phyloP scores from a whole-genome alignment of 2,888 invertebrate species.

The Tanytarsus gracilentus region DNA sequence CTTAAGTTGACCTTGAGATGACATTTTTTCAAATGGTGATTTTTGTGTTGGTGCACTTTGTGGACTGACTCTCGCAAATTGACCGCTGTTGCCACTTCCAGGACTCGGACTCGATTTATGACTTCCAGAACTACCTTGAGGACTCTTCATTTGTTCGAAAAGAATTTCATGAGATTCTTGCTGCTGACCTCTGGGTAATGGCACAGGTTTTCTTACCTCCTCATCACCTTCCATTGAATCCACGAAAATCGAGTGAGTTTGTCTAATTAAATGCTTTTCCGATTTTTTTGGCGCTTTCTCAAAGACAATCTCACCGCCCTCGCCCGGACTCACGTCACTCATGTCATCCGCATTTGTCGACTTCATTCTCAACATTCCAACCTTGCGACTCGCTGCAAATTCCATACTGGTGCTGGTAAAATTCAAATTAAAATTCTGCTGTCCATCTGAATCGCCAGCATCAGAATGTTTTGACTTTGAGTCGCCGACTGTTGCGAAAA shows the following conservation, averaged over 20 bases:
- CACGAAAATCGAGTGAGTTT: slow-evolving; percentile 61
- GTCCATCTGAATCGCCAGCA: slow-evolving; percentile 15
- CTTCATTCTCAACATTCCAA: slow-evolving; percentile 68
- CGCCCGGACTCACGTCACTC: background rate
- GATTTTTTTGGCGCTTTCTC: background rate
- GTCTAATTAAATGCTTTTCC: slow-evolving; percentile 66
- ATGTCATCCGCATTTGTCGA: slow-evolving; percentile 54
- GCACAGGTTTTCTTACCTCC: slow-evolving; percentile 37
- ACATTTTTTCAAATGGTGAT: slow-evolving; percentile 38
- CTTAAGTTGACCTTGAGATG: no score
- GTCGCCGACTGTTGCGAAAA: slow-evolving; percentile 43
- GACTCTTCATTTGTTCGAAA: no score
- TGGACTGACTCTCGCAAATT: background rate
- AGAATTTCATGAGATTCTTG: background rate
- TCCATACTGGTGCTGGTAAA: slow-evolving; percentile 58
- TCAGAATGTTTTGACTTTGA: slow-evolving; percentile 43
- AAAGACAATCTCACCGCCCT: background rate
- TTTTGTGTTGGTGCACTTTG: background rate
- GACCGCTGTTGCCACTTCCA: background rate
- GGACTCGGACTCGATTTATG: no score
- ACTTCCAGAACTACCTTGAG: background rate
- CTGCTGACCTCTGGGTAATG: slow-evolving; percentile 32
- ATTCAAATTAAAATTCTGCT: slow-evolving; percentile 23
- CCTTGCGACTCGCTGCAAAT: slow-evolving; percentile 71
- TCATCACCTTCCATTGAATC: slow-evolving; percentile 52